Evolutionary conservation across 92 coral and sea anemone species (phyloP), one percentile per base, ranked within the genome.

Genomic region (Porites lobata): DNA sequence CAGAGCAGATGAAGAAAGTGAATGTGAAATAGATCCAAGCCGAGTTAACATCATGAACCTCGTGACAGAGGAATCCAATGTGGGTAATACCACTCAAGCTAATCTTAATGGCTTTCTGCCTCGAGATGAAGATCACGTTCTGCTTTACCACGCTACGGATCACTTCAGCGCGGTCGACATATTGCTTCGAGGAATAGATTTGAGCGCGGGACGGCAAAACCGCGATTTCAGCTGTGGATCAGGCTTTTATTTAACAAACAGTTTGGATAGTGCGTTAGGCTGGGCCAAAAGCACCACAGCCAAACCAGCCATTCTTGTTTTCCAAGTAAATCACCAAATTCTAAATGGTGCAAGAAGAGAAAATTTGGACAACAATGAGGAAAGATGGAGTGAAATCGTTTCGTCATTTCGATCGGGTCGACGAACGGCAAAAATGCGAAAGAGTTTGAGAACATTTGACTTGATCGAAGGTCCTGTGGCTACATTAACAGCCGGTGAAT

Each of bases 81-180:
- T 59, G 18, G 4, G 69, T 3, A 8, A 17, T 13, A 15, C 64
- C 14, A 21, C 17, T 12, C 38, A 67, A 5, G 19, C 77, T 17
- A 29, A 8, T 20, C 63, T 18, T 52, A 59, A 7, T 50, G 56
- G 38, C 19, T 54, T 65, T 51, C 21, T 57, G 15, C 1, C 29
- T 9, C 62, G 75, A 24, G 80, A 71, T 64, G 73, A 24, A 4
- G 9, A n/a, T 3, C n/a, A 58, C 59, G 53, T 56, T 50, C 18
- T 86, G 47, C 81, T 92, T 32, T 92, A 68, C 64, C 95, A 92
- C 50, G 95, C 93, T 53, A 92, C 95, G 47, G 95, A 92, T 65
- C 93, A 82, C 47, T 57, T 76, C 29, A 92, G 95, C 66, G 95
- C 93, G 1, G 1, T 1, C 21, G 75, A 92, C 71, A 92, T 92